phyloP scores from a whole-genome alignment of 2,113 vertebrate species.

The Aptenodytes forsteri region DNA sequence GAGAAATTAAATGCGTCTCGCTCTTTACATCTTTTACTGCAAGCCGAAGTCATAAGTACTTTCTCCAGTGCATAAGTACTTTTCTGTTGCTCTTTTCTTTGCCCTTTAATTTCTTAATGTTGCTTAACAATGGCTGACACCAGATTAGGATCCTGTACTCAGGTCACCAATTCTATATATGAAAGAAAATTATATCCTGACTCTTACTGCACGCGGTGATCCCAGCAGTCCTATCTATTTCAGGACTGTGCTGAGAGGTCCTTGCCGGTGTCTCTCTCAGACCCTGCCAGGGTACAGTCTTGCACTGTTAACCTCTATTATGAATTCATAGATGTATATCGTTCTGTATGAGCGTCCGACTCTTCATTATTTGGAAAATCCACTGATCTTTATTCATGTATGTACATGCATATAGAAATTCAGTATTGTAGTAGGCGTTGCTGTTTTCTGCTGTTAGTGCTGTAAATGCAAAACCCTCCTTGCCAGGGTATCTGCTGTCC shows the following conservation, averaged over 20 bases:
- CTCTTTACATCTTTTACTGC: background rate
- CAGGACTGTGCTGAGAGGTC: background rate
- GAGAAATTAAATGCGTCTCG: background rate
- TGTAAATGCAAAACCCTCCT: too few relatives aligned
- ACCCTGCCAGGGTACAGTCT: background rate
- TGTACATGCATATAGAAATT: rapidly evolving
- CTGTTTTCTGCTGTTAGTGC: background rate
- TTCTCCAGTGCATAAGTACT: background rate
- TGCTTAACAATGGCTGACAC: background rate
- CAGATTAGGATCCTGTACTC: background rate
- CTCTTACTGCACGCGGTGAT: background rate
- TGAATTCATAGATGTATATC: background rate
- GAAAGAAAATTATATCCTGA: background rate
- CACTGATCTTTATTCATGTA: too few relatives aligned
- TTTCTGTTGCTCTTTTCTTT: background rate
- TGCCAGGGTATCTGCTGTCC: rapidly evolving
- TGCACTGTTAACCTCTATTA: background rate
- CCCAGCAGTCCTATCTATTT: background rate
- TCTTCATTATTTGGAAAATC: background rate
- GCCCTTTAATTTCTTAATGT: background rate
- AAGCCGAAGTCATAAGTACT: background rate
- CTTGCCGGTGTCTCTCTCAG: too few relatives aligned
- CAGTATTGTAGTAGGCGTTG: rapidly evolving
- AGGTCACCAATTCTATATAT: background rate
- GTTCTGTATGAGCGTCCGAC: rapidly evolving